Evolutionary conservation across 2,113 vertebrate species (phyloP).

Genomic region (Serilophus lunatus): DNA sequence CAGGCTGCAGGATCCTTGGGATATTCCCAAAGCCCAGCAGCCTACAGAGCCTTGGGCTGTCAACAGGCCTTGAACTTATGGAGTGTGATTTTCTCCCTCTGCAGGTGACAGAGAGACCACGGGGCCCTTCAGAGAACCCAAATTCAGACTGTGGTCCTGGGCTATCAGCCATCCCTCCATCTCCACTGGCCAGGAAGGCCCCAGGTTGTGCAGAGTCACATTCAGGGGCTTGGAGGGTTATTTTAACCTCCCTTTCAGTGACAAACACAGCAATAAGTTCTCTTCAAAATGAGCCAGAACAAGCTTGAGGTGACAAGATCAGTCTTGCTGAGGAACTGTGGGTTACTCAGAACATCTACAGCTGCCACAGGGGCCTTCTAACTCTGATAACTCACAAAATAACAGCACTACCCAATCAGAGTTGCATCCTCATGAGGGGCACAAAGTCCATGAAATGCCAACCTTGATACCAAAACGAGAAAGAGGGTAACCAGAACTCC

Average conservation of each 20-base stretch:
- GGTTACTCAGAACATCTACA: not conserved
- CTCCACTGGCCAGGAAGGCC: not conserved
- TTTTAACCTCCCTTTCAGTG: not conserved
- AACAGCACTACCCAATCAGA: not conserved
- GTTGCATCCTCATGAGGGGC: not conserved
- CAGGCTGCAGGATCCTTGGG: not conserved
- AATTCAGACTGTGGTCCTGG: not conserved
- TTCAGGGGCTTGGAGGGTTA: not conserved
- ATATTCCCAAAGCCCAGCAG: not conserved
- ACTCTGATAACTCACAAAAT: not conserved
- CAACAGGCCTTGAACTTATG: not conserved
- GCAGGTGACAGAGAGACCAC: not conserved
- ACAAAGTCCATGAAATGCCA: not conserved
- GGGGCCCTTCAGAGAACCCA: not conserved
- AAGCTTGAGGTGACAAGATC: not conserved
- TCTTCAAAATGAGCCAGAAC: not conserved
- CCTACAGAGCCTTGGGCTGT: not conserved
- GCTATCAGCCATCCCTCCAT: not conserved
- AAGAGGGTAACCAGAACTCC: not conserved
- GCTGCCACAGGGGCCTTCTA: not conserved
- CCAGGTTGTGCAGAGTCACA: not conserved
- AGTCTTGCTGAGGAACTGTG: not conserved
- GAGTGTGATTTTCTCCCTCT: not conserved
- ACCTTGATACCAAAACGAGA: not conserved
- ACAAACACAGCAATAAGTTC: not conserved